Conservation (phyloP, 2,888 invertebrate species). For the Clanis bilineata region DNA sequence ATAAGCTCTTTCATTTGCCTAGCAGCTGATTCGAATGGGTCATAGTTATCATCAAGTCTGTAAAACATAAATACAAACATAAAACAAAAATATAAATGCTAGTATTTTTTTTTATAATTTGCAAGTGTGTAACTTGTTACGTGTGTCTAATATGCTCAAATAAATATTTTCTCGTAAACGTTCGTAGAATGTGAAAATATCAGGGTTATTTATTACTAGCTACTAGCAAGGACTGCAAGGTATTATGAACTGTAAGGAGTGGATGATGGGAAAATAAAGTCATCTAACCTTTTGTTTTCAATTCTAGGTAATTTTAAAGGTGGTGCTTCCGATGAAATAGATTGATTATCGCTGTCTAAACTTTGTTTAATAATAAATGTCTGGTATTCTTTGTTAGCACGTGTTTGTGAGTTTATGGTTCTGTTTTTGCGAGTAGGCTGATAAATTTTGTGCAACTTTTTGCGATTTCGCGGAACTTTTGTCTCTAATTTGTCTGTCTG, state of each 20-base stretch:
- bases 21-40: constrained; percentile 90
- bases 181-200: no score
- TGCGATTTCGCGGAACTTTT: constrained; percentile 46
- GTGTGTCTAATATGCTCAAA: no score
- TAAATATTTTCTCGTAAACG: no score
- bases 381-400: constrained; percentile 51
- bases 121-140: no score
- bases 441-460: constrained; percentile 50
- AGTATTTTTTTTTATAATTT: no score
- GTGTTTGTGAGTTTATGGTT: constrained; percentile 57
- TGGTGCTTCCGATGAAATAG: constrained; percentile 61
- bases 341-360: constrained; percentile 53
- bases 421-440: constrained; percentile 56
- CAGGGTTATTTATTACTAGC: neutral
- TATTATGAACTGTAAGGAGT: no score
- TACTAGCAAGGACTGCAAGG: neutral
- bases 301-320: constrained; percentile 74
- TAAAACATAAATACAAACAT: constrained; percentile 47
- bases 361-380: constrained; percentile 61
- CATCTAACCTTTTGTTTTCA: constrained; percentile 67
- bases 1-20: constrained; percentile 91
- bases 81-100: constrained; percentile 21
- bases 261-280: constrained; percentile 30
- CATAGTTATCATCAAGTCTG: constrained; percentile 84
- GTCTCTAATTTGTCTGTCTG: constrained; percentile 55